Evolutionary conservation across 2,113 vertebrate species (phyloP).

Genomic region (Tetraodon nigroviridis): DNA sequence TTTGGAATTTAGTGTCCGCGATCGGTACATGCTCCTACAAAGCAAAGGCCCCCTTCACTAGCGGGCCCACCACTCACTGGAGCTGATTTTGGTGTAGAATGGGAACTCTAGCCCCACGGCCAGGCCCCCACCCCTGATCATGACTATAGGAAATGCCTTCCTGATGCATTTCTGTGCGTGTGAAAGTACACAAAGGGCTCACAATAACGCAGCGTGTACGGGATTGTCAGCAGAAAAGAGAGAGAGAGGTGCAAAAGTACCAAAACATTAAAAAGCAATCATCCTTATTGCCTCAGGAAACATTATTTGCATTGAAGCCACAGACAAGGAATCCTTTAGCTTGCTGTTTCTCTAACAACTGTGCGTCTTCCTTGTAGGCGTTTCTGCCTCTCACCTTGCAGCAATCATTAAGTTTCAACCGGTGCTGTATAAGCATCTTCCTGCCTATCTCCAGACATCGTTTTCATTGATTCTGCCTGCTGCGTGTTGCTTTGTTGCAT

Average conservation of each 20-base stretch:
- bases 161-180: background rate
- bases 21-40: no score
- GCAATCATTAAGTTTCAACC: conserved; percentile 27
- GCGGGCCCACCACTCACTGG: no score
- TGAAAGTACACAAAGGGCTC: conserved; percentile 16
- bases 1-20: no score
- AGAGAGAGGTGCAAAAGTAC: conserved; percentile 22
- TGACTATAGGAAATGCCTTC: background rate
- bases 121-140: no score
- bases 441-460: conserved; percentile 31
- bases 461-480: conserved; percentile 23
- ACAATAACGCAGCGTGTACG: conserved; percentile 16
- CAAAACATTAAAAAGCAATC: conserved; percentile 52
- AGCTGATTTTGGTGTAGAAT: no score
- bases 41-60: no score
- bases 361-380: background rate
- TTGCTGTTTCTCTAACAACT: conserved; percentile 29
- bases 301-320: conserved; percentile 34
- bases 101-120: no score
- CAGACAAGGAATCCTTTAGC: conserved; percentile 23
- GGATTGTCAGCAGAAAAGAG: conserved; percentile 39
- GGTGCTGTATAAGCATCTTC: conserved; percentile 16
- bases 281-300: conserved; percentile 39
- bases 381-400: conserved; percentile 4
- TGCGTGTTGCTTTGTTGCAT: conserved; percentile 1